Percentiles rank a stretch among this genome's conserved stretches.
Evolutionary conservation across 2,113 vertebrate genomes (phyloP).

Genomic region (Mugil cephalus): DNA sequence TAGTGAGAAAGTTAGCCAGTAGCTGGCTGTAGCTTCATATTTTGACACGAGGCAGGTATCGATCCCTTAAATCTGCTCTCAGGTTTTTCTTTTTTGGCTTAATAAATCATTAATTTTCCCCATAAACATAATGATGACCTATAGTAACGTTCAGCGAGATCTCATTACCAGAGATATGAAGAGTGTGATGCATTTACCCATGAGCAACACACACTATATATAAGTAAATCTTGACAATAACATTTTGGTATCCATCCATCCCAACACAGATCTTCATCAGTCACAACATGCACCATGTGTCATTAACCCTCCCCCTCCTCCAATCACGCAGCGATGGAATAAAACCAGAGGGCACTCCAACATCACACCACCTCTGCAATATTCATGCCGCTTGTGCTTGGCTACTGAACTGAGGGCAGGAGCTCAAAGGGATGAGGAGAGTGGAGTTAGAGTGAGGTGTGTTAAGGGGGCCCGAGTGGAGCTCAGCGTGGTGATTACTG

Average conservation of each 20-base stretch:
- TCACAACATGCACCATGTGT: conserved; percentile 55
- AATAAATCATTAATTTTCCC: no score
- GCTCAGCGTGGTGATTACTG: conserved; percentile 74
- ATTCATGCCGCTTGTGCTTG: conserved; percentile 69
- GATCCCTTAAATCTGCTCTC: no score
- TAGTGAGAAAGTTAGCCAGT: not conserved
- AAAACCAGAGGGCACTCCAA: conserved; percentile 58
- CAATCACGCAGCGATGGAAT: conserved; percentile 46
- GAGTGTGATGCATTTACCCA: no score
- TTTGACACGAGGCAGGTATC: not conserved
- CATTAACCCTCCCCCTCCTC: conserved; percentile 55
- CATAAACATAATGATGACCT: no score
- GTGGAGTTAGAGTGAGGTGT: conserved; percentile 58
- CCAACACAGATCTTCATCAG: conserved; percentile 52
- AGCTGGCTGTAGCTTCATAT: not conserved
- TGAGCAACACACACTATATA: not conserved
- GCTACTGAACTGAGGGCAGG: conserved; percentile 69
- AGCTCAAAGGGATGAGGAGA: conserved; percentile 73
- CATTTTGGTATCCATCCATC: conserved; percentile 14
- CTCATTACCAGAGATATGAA: not conserved
- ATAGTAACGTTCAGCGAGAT: no score
- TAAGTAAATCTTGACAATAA: not conserved
- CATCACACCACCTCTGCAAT: conserved; percentile 76
- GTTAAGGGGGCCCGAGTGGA: conserved; percentile 61
- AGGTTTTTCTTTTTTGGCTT: no score